Percentiles rank a stretch among this genome's conserved stretches.
Conservation (phyloP, 2,888 invertebrate species). For the Eupithecia dodoneata region DNA sequence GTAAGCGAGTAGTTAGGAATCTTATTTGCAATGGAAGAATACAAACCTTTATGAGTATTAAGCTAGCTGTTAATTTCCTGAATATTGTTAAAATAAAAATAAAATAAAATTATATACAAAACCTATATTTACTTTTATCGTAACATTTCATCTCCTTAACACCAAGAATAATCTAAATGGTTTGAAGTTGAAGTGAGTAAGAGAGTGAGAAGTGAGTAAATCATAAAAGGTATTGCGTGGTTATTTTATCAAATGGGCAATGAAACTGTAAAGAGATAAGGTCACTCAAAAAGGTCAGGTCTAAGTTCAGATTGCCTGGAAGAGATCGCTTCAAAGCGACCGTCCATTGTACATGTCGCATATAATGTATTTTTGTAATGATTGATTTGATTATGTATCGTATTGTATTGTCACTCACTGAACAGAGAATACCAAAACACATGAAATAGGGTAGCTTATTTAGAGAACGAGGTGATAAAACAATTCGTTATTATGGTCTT, state of each 20-base stretch:
- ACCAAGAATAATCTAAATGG: not conserved
- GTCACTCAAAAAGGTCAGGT: not conserved
- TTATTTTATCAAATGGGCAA: not conserved
- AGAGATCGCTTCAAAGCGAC: too few relatives aligned
- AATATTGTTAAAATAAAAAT: too few relatives aligned
- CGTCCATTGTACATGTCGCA: too few relatives aligned
- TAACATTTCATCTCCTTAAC: not conserved
- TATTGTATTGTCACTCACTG: not conserved
- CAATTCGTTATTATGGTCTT: slow-evolving; percentile 13
- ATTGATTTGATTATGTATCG: too few relatives aligned
- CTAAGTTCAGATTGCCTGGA: too few relatives aligned
- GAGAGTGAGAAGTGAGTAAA: not conserved
- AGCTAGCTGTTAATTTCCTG: too few relatives aligned
- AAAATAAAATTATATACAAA: too few relatives aligned
- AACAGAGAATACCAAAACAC: not conserved
- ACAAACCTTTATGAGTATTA: too few relatives aligned
- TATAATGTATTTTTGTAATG: too few relatives aligned
- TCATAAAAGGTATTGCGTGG: slow-evolving; percentile 1
- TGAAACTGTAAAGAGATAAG: slow-evolving; percentile 1
- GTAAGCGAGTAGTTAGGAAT: too few relatives aligned
- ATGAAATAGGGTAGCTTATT: not conserved
- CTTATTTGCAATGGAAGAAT: too few relatives aligned
- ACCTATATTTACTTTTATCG: not conserved
- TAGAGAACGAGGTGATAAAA: not conserved
- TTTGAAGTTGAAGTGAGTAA: not conserved